These are phyloP conservation scores for Coenonympha glycerion DNA, from an alignment of 2,888 invertebrate species.

Conservation along the genomic window DNA sequence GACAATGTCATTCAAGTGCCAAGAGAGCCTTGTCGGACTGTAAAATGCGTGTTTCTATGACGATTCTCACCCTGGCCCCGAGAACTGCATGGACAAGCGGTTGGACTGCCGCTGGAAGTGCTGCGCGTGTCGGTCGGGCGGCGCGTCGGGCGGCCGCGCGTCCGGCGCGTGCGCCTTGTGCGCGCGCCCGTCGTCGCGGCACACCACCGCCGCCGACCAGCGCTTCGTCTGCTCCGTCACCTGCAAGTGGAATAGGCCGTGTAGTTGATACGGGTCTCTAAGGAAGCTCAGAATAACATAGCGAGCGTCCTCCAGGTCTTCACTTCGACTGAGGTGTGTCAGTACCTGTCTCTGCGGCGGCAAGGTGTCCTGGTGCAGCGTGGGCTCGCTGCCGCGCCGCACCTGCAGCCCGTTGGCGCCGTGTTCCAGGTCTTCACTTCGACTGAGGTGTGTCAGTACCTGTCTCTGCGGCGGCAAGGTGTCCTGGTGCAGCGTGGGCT, in stretches of 20 bases:
- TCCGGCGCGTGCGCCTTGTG: slow-evolving; percentile 51
- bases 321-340: no score
- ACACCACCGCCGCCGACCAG: slow-evolving; percentile 89
- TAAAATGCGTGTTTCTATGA: neutral
- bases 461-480: no score
- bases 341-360: slow-evolving; percentile 60
- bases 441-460: no score
- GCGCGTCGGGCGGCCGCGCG: slow-evolving; percentile 44
- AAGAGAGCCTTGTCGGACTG: no score
- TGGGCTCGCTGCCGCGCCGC: neutral
- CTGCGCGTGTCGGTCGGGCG: slow-evolving; percentile 44
- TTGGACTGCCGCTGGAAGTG: slow-evolving; percentile 77
- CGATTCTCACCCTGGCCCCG: slow-evolving; percentile 80
- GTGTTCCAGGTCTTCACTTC: no score
- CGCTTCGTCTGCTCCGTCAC: slow-evolving; percentile 80
- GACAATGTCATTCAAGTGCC: no score
- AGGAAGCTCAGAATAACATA: no score
- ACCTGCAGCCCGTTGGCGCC: no score
- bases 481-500: no score
- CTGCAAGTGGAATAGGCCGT: no score
- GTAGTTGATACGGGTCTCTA: no score
- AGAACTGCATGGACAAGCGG: slow-evolving; percentile 89
- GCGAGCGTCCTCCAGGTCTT: no score
- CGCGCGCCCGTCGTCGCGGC: slow-evolving; percentile 73
- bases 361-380: slow-evolving; percentile 79